Conservation (phyloP, 2,113 vertebrate species). For the Passer montanus region DNA sequence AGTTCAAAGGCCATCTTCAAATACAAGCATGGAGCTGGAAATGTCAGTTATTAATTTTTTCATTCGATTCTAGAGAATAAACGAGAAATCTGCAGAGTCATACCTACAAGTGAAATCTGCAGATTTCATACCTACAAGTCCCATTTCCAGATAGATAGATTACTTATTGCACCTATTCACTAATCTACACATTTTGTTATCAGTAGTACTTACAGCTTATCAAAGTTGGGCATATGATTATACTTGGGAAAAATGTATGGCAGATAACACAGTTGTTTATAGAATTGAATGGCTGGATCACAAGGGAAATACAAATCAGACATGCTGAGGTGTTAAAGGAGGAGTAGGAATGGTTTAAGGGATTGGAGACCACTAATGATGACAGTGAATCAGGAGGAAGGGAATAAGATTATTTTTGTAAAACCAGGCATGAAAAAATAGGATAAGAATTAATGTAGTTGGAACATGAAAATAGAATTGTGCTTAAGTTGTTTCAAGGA, state of each 20-base stretch:
- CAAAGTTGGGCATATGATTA: background rate
- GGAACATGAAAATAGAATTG: background rate
- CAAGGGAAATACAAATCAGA: background rate
- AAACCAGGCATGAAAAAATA: background rate
- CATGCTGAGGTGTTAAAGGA: background rate
- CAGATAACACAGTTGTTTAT: background rate
- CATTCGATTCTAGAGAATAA: background rate
- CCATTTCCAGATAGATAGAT: background rate
- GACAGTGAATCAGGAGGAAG: background rate
- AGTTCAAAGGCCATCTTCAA: background rate
- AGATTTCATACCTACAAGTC: background rate
- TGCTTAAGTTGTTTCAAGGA: background rate
- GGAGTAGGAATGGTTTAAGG: background rate
- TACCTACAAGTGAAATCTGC: background rate
- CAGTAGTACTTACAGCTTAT: background rate
- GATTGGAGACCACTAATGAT: background rate
- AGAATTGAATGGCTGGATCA: background rate
- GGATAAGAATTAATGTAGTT: background rate
- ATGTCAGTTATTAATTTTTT: background rate
- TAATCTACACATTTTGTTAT: background rate
- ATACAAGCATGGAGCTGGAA: background rate
- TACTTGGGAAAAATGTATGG: background rate
- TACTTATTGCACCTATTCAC: background rate
- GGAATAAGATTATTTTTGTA: background rate
- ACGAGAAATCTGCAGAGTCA: background rate